These are phyloP conservation scores for Pyrocephalus nanus DNA, from an alignment of 2,797 vertebrate genomes.

Conservation along the genomic window DNA sequence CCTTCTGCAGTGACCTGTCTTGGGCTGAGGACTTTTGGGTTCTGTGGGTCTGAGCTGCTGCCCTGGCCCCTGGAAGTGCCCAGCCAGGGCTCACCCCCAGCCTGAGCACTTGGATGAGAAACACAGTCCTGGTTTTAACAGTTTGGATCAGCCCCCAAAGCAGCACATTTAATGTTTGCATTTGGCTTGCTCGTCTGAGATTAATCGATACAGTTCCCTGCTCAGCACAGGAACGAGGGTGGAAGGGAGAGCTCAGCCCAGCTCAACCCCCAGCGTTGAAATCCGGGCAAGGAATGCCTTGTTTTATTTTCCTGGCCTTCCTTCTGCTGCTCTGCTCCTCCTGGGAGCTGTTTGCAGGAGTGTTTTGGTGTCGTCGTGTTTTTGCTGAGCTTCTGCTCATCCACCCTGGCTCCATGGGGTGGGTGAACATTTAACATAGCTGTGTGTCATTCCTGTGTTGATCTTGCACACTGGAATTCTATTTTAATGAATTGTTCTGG, in stretches of 20 bases:
- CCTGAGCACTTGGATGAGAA: background rate
- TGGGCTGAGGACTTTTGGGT: background rate
- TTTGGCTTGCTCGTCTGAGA: background rate
- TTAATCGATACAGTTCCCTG: background rate
- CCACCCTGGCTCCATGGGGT: constrained; percentile 13
- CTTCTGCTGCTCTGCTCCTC: constrained; percentile 17
- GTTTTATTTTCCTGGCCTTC: constrained; percentile 45
- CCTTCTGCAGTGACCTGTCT: background rate
- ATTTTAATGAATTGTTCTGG: background rate
- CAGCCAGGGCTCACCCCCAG: background rate
- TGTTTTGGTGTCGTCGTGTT: constrained; percentile 39
- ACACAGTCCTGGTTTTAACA: background rate
- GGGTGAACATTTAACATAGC: constrained; percentile 3
- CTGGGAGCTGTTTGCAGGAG: constrained; percentile 54
- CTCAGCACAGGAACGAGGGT: background rate
- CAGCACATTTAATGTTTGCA: constrained; percentile 17
- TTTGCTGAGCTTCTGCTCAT: constrained; percentile 12
- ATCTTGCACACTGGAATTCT: constrained; percentile 10
- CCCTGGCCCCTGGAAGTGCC: background rate
- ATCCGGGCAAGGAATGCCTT: background rate
- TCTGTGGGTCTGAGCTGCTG: background rate
- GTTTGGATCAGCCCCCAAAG: background rate
- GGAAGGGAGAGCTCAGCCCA: constrained; percentile 11
- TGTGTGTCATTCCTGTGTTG: constrained; percentile 17
- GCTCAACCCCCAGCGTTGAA: constrained; percentile 11